These are phyloP conservation scores for Crioceris asparagi DNA, from an alignment of 2,888 invertebrate species.

Conservation along the genomic window DNA sequence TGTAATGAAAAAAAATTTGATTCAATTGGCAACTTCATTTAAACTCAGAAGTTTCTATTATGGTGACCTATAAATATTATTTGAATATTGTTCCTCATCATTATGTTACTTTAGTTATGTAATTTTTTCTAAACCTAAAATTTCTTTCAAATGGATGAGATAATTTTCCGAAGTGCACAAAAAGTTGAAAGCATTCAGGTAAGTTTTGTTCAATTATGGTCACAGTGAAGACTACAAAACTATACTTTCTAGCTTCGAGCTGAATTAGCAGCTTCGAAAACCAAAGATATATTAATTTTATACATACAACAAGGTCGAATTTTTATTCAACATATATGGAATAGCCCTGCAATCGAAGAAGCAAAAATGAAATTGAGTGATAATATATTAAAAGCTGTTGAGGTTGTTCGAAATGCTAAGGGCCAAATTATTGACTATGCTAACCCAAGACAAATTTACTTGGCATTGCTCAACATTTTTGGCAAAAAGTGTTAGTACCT, in stretches of 20 bases:
- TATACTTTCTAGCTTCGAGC: slow-evolving; percentile 27
- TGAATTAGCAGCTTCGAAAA: slow-evolving; percentile 27
- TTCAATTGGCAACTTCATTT: no score
- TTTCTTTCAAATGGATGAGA: slow-evolving; percentile 29
- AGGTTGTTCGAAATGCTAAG: slow-evolving; percentile 22
- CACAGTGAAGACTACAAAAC: not conserved
- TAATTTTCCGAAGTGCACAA: slow-evolving; percentile 32
- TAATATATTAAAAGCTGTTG: slow-evolving; percentile 20
- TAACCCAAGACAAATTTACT: slow-evolving; percentile 26
- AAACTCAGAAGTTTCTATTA: no score
- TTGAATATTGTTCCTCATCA: no score
- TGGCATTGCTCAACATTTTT: slow-evolving; percentile 23
- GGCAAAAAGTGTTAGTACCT: slow-evolving; percentile 28
- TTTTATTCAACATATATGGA: slow-evolving; percentile 22
- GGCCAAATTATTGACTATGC: slow-evolving; percentile 18
- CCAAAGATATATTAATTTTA: slow-evolving; percentile 27
- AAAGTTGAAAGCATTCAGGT: slow-evolving; percentile 34
- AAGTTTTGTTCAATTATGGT: slow-evolving; percentile 6
- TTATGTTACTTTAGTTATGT: slow-evolving; percentile 9
- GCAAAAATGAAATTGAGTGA: slow-evolving; percentile 22
- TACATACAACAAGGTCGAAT: slow-evolving; percentile 25
- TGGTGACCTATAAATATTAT: no score
- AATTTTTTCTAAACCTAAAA: slow-evolving; percentile 10
- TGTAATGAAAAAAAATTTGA: no score
- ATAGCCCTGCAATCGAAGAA: slow-evolving; percentile 23